Evolutionary conservation across 2,888 invertebrate species (phyloP), one percentile per base, ranked within the genome.

Genomic region (Sarcophaga subvicina): DNA sequence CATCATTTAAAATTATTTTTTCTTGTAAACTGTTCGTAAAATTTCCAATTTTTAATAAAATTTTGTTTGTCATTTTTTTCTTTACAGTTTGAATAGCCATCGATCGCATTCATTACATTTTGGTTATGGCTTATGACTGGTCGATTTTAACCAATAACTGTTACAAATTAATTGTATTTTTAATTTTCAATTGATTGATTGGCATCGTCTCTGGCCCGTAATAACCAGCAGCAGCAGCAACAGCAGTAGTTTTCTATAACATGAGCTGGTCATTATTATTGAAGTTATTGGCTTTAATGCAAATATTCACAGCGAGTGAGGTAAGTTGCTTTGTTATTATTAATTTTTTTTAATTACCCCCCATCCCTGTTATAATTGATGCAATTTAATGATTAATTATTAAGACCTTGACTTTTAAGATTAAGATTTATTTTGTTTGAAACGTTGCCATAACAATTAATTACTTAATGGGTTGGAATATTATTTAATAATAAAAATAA

Each of bases 231-330:
- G 87, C 84, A 37, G 37, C 37, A 37, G 27, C 37, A 37, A 37
- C 8, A 37, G 37, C 37, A 37, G 37, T 37, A 8, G 37, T 10
- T 37, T 37, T 76, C 47, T 77, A 71, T 83, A 86, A 88, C 80
- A 89, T 89, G 89, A 86, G 85, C 88, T 89, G 88, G 82, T 77
- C 88, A 70, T 80, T 80, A 76, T 80, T 91, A 60, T 83, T 90
- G 25, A 88, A 90, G 88, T 90, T 90, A 81, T 88, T 91, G 70
- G 88, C 92, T 88, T 88, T 92, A 82, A 83, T 91, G 84, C 91
- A 91, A 88, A 89, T 92, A 86, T 83, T 91, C 85, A 83, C 85
- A 62, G 88, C 89, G 79, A 87, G 90, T 91, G 90, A 91, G 92
- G 91, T 91, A 90, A 91, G 92, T 89, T 60, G 27, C 25, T 8